Evolutionary conservation across 2,113 vertebrate genomes (phyloP).

Genomic region (Taurulus bubalis): DNA sequence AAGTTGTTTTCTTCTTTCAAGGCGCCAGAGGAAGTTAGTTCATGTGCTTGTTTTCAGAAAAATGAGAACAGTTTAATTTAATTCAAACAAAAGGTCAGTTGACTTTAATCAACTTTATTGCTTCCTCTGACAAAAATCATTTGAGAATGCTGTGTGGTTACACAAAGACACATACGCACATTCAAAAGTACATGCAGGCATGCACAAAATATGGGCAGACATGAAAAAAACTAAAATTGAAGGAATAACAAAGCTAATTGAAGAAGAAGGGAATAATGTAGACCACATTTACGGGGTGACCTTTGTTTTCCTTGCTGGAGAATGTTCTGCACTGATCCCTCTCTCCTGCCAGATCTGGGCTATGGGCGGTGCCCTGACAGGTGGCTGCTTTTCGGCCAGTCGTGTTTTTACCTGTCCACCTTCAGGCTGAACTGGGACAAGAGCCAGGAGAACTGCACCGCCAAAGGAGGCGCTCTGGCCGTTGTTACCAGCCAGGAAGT

Average conservation of each 20-base stretch:
- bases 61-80: not conserved
- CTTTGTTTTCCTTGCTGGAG: not conserved
- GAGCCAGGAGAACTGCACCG: constrained; percentile 66
- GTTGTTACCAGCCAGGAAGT: constrained; percentile 42
- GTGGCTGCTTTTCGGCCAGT: constrained; percentile 60
- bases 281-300: not conserved
- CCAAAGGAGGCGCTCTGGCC: constrained; percentile 71
- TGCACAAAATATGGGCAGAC: not conserved
- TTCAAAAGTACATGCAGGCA: not conserved
- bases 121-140: not conserved
- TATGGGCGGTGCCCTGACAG: constrained; percentile 43
- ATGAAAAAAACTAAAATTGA: not conserved
- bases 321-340: not conserved
- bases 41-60: constrained; percentile 2
- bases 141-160: not conserved
- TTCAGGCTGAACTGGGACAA: constrained; percentile 61
- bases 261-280: not conserved
- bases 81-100: not conserved
- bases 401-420: constrained; percentile 75
- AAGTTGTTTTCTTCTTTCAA: not conserved
- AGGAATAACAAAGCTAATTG: not conserved
- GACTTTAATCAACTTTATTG: not conserved
- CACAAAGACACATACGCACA: not conserved
- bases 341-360: constrained; percentile 1
- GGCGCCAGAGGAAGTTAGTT: constrained; percentile 17